A percentile compares a stretch with the other conserved stretches of the same genome.
These are phyloP conservation scores for Pseudochromis fuscus DNA, from an alignment of 2,797 vertebrate genomes.

Conservation along the genomic window DNA sequence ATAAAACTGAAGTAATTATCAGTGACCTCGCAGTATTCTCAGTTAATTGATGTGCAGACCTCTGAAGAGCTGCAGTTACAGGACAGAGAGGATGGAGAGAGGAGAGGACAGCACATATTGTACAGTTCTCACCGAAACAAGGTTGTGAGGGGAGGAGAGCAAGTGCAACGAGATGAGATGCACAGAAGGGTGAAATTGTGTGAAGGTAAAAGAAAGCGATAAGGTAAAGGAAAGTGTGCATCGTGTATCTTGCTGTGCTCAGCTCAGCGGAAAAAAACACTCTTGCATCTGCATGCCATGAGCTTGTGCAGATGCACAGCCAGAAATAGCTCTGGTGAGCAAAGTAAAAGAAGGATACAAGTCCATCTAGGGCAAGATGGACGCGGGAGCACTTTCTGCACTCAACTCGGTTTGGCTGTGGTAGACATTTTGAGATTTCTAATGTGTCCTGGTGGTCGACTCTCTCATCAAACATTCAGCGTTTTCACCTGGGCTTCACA, in stretches of 20 bases:
- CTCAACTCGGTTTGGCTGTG: slow-evolving; percentile 46
- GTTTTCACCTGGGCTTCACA: slow-evolving; percentile 49
- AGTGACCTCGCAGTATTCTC: slow-evolving; percentile 64
- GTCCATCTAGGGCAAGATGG: slow-evolving; percentile 55
- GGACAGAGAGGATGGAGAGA: slow-evolving; percentile 2
- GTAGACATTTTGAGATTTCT: slow-evolving; percentile 48
- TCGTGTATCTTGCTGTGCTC: slow-evolving; percentile 27
- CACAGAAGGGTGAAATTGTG: slow-evolving; percentile 34
- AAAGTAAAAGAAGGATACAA: slow-evolving; percentile 40
- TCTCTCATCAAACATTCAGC: slow-evolving; percentile 67
- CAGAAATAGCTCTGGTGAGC: slow-evolving; percentile 60
- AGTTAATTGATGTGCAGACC: slow-evolving; percentile 66
- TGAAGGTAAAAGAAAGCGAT: slow-evolving; percentile 29
- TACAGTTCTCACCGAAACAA: slow-evolving; percentile 12
- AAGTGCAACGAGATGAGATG: slow-evolving; percentile 16
- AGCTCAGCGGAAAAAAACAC: slow-evolving; percentile 22
- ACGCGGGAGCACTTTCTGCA: slow-evolving; percentile 28
- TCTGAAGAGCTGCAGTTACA: slow-evolving; percentile 41
- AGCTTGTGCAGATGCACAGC: slow-evolving; percentile 58
- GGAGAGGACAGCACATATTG: slow-evolving; percentile 26
- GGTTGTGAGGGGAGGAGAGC: not conserved
- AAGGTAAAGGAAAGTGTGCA: slow-evolving; percentile 22
- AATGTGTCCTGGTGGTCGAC: slow-evolving; percentile 49
- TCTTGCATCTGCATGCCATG: slow-evolving; percentile 48
- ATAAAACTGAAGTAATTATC: slow-evolving; percentile 65